Percentiles rank a stretch among this genome's conserved stretches.
These are phyloP conservation scores for Carcharodon carcharias DNA, from an alignment of 2,797 vertebrate genomes.

Conservation along the genomic window DNA sequence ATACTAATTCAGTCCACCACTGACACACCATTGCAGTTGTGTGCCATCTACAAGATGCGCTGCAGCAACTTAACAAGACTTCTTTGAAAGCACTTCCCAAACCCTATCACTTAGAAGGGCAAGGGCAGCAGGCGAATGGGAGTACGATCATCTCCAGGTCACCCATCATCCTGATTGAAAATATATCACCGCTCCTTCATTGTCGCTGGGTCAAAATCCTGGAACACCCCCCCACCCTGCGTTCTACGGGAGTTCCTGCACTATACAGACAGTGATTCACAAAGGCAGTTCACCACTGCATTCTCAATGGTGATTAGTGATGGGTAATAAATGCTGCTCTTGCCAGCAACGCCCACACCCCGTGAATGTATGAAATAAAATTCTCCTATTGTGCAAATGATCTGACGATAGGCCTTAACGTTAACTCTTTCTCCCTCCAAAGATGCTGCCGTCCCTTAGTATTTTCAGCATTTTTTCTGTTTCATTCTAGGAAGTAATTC, in stretches of 20 bases:
- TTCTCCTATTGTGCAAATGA: not conserved
- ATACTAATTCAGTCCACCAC: not conserved
- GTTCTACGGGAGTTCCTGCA: not conserved
- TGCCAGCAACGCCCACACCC: not conserved
- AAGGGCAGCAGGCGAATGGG: not conserved
- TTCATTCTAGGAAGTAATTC: too few species aligned
- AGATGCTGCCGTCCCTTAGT: not conserved
- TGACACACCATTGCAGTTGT: not conserved
- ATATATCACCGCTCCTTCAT: not conserved
- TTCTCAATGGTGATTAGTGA: not conserved
- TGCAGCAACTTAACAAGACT: not conserved
- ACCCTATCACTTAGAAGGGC: not conserved
- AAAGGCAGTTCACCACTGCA: not conserved
- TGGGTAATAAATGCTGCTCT: not conserved
- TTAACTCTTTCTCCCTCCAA: not conserved
- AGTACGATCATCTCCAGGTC: not conserved
- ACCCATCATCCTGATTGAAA: not conserved
- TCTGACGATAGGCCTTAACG: not conserved
- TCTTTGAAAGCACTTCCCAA: not conserved
- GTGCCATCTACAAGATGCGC: not conserved
- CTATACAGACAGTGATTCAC: not conserved
- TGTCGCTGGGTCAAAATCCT: not conserved
- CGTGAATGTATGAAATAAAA: not conserved
- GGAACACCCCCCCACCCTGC: not conserved
- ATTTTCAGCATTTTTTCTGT: too few species aligned